Percentiles rank a stretch among this genome's conserved stretches.
phyloP scores from a whole-genome alignment of 2,113 vertebrate genomes.

The Onychostoma macrolepis region DNA sequence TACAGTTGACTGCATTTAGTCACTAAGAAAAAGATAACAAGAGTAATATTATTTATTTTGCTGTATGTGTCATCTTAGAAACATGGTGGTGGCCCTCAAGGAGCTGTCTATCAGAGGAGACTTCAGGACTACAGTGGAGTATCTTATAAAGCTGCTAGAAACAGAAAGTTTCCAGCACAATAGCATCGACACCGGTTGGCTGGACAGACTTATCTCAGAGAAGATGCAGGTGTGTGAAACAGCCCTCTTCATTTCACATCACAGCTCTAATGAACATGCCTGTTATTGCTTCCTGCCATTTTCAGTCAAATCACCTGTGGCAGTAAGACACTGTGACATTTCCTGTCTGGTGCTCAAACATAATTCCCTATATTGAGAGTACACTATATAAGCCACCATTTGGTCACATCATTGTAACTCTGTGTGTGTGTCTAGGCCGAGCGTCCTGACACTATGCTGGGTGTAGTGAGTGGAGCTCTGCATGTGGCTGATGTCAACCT shows the following conservation, averaged over 20 bases:
- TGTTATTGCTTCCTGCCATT: not conserved
- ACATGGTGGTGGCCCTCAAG: constrained; percentile 98
- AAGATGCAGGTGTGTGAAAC: constrained; percentile 92
- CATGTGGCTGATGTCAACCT: constrained; percentile 94
- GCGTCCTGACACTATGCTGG: constrained; percentile 95
- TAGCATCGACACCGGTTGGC: constrained; percentile 95
- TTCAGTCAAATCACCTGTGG: not conserved
- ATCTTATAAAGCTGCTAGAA: constrained; percentile 95
- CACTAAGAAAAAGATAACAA: not conserved
- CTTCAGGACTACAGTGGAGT: constrained; percentile 97
- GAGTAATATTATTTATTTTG: not conserved
- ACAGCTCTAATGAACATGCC: not conserved
- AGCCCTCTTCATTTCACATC: not conserved
- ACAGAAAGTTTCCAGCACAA: constrained; percentile 98
- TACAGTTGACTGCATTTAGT: not conserved
- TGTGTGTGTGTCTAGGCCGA: constrained; percentile 81
- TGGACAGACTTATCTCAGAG: constrained; percentile 95
- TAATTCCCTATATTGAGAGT: not conserved
- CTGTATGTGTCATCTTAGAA: constrained; percentile 72
- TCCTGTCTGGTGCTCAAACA: not conserved
- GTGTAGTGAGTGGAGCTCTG: constrained; percentile 93
- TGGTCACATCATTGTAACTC: too few relatives aligned
- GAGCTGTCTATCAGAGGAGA: constrained; percentile 97
- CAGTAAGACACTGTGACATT: not conserved
- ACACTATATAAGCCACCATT: not conserved